phyloP scores from a whole-genome alignment of 2,797 vertebrate genomes.

The Emydoidea blandingii region DNA sequence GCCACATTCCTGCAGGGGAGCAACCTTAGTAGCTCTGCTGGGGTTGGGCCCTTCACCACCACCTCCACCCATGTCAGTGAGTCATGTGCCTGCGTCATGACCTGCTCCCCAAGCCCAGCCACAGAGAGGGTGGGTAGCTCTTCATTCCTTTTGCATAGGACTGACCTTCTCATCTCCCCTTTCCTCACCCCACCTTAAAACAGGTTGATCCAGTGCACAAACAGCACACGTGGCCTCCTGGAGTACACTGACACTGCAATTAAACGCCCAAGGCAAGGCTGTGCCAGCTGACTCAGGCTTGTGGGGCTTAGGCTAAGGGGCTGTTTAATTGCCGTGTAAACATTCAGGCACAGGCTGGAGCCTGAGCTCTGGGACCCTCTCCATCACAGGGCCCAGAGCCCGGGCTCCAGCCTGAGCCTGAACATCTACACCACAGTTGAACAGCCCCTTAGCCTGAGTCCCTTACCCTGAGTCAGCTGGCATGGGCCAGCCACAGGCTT shows the following conservation, averaged over 20 bases:
- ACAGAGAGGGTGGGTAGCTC: background rate
- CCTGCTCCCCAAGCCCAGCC: background rate
- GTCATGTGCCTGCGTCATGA: background rate
- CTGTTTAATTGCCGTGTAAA: background rate
- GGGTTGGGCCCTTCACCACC: background rate
- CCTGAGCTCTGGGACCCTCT: background rate
- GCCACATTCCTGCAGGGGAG: background rate
- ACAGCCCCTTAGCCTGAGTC: background rate
- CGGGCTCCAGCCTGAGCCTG: background rate
- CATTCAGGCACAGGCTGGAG: background rate
- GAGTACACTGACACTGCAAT: background rate
- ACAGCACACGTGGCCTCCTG: background rate
- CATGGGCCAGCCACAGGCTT: background rate
- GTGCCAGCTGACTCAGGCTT: background rate
- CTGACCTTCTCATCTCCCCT: background rate
- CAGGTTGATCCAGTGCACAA: rapidly evolving
- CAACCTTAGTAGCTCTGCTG: background rate
- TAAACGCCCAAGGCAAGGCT: background rate
- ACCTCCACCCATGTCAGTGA: background rate
- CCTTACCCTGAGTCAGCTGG: background rate
- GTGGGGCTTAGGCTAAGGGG: background rate
- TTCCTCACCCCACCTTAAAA: rapidly evolving
- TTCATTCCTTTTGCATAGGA: background rate
- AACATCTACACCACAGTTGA: background rate
- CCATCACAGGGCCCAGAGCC: background rate